phyloP scores from a whole-genome alignment of 2,888 invertebrate genomes.

The Diachrysia chrysitis region DNA sequence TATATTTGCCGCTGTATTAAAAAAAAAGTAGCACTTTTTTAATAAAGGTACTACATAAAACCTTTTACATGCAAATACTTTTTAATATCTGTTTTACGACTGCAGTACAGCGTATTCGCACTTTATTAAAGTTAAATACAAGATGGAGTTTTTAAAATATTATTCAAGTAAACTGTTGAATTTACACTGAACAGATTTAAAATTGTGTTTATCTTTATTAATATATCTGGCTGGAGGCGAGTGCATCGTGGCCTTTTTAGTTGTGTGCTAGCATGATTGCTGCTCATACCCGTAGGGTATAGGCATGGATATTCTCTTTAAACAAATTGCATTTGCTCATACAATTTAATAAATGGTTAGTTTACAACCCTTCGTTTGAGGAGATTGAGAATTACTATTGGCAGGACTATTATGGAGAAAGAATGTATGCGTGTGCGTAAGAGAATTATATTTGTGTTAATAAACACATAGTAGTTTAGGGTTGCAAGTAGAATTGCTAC shows the following conservation, averaged over 20 bases:
- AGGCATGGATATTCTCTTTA: constrained; percentile 52
- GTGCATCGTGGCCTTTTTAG: constrained; percentile 50
- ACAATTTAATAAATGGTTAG: constrained; percentile 67
- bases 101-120: constrained; percentile 24
- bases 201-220: constrained; percentile 41
- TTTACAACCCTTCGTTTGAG: constrained; percentile 59
- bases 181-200: constrained; percentile 28
- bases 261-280: constrained; percentile 49
- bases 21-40: constrained; percentile 31
- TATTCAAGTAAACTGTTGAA: constrained; percentile 17
- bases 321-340: constrained; percentile 55
- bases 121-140: constrained; percentile 37
- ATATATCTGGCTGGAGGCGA: constrained; percentile 39
- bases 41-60: constrained; percentile 33
- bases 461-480: not conserved
- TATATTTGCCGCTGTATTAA: constrained; percentile 28
- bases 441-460: constrained; percentile 15
- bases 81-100: constrained; percentile 17
- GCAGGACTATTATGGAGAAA: constrained; percentile 19
- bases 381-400: constrained; percentile 49
- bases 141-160: constrained; percentile 24
- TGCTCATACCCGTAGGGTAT: constrained; percentile 47
- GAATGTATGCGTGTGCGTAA: constrained; percentile 10
- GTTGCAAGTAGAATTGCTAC: constrained; percentile 11
- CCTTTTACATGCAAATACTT: constrained; percentile 24